These are phyloP conservation scores for Balearica regulorum DNA, from an alignment of 2,797 vertebrate genomes.

Conservation along the genomic window DNA sequence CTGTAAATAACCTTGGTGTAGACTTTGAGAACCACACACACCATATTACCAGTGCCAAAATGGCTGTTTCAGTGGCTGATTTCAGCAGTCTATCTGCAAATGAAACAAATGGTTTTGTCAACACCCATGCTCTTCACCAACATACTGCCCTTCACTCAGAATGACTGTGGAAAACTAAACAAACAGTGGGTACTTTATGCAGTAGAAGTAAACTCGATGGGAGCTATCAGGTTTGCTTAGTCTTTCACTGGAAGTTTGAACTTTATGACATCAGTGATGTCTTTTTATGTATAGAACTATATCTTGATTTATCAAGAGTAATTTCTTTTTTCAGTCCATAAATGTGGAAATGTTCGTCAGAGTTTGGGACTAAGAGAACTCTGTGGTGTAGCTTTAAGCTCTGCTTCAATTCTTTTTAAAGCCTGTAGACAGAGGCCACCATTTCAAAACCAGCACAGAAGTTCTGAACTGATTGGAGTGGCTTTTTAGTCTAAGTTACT, in stretches of 20 bases:
- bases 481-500: slow-evolving; percentile 78
- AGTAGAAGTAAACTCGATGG: slow-evolving; percentile 78
- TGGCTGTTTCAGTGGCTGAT: slow-evolving; percentile 98
- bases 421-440: slow-evolving; percentile 74
- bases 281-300: slow-evolving; percentile 96
- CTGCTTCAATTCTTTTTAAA: slow-evolving; percentile 75
- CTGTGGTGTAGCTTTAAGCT: slow-evolving; percentile 87
- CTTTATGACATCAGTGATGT: slow-evolving; percentile 99
- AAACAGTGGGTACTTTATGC: slow-evolving; percentile 64
- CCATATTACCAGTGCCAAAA: slow-evolving; percentile 93
- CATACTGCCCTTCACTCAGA: slow-evolving; percentile 94
- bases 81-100: slow-evolving; percentile 87
- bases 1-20: slow-evolving; percentile 89
- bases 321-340: slow-evolving; percentile 90
- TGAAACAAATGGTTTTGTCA: slow-evolving; percentile 91
- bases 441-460: slow-evolving; percentile 82
- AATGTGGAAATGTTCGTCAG: slow-evolving; percentile 83
- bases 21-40: slow-evolving; percentile 91
- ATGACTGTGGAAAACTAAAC: slow-evolving; percentile 72
- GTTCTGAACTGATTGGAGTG: slow-evolving; percentile 81
- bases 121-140: slow-evolving; percentile 87
- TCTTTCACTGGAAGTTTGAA: slow-evolving; percentile 92
- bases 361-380: slow-evolving; percentile 82
- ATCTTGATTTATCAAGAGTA: slow-evolving; percentile 99
- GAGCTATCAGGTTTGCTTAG: slow-evolving; percentile 84